Conservation (phyloP, 2,113 vertebrate species). For the Dolichotis patagonum region DNA sequence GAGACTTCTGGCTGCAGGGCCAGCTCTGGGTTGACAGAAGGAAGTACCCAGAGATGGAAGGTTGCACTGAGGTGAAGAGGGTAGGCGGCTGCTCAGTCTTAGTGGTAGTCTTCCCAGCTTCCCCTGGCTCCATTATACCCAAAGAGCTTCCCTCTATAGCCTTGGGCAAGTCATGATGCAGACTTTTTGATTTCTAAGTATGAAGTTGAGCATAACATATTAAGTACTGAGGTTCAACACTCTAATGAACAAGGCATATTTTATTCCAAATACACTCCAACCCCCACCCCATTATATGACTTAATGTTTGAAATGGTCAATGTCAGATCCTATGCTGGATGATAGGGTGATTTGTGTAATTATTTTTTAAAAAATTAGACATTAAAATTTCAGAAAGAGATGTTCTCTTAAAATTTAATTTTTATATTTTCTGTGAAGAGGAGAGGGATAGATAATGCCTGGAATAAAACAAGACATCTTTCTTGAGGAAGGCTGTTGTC, state of each 20-base stretch:
- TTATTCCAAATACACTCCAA: not conserved
- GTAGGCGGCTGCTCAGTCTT: not conserved
- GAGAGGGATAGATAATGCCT: not conserved
- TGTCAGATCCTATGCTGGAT: not conserved
- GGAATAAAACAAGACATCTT: not conserved
- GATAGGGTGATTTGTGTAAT: not conserved
- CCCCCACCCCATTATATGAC: not conserved
- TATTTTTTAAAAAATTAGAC: not conserved
- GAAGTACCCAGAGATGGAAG: not conserved
- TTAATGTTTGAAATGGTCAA: not conserved
- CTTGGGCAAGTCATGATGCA: not conserved
- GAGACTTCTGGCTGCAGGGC: not conserved
- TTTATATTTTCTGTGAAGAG: not conserved
- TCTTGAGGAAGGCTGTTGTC: not conserved
- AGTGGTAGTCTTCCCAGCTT: not conserved
- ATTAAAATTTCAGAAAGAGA: conserved; percentile 53
- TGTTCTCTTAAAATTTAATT: conserved; percentile 16
- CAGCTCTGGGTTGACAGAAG: not conserved
- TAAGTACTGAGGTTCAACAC: not conserved
- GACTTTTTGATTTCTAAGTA: conserved; percentile 16
- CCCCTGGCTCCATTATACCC: not conserved
- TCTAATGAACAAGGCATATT: not conserved
- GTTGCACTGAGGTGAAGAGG: not conserved
- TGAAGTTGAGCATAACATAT: not conserved
- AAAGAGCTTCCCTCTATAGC: not conserved